phyloP scores from a whole-genome alignment of 2,113 vertebrate genomes.

The Zapornia atra region DNA sequence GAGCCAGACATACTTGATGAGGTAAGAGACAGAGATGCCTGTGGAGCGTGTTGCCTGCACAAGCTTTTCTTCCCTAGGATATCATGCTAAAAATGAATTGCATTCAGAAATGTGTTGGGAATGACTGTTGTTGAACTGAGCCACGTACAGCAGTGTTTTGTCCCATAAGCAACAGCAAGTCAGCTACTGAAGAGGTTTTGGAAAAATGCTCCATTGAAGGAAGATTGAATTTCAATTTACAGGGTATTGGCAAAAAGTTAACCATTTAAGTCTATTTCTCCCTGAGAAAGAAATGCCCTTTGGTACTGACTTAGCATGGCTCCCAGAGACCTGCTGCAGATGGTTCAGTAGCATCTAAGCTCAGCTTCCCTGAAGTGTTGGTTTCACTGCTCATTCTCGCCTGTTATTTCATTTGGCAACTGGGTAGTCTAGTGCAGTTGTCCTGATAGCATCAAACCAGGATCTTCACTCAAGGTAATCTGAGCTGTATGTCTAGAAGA shows the following conservation, averaged over 20 bases:
- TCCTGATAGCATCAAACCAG: neutral
- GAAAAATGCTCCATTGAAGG: neutral
- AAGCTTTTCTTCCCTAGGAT: neutral
- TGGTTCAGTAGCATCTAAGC: neutral
- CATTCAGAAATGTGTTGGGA: neutral
- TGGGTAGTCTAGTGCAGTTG: neutral
- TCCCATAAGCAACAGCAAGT: neutral
- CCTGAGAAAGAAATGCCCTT: neutral
- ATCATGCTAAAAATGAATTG: neutral
- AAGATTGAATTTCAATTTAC: neutral
- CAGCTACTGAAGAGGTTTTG: neutral
- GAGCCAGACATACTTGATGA: neutral
- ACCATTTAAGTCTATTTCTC: neutral
- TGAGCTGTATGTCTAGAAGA: neutral
- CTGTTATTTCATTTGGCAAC: neutral
- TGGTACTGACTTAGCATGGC: neutral
- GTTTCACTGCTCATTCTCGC: neutral
- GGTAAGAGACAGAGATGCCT: accelerated
- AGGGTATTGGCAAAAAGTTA: neutral
- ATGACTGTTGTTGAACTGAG: neutral
- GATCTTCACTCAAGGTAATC: too few species aligned
- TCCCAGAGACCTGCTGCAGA: neutral
- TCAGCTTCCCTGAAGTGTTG: neutral
- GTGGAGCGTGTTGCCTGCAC: neutral
- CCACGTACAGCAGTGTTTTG: neutral